Evolutionary conservation across 2,113 vertebrate genomes (phyloP).

Genomic region (Nycticebus coucang): DNA sequence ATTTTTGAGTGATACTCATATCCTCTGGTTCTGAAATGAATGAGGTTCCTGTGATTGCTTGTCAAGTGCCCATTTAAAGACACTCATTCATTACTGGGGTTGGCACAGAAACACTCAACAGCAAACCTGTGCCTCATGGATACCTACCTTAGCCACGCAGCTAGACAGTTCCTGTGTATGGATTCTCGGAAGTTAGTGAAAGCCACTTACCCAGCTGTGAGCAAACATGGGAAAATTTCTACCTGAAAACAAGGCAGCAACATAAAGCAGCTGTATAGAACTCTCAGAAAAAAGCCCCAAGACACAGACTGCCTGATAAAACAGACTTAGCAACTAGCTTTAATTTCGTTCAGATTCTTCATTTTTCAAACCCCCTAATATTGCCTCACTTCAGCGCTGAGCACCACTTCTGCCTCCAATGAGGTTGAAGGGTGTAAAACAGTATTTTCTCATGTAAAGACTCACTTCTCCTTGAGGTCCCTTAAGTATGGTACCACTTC

Average conservation of each 20-base stretch:
- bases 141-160: background rate
- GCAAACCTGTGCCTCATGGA: background rate
- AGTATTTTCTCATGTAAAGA: background rate
- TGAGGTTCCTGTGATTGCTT: slow-evolving; percentile 19
- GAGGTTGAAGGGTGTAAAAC: background rate
- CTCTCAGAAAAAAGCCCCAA: background rate
- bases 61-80: slow-evolving; percentile 45
- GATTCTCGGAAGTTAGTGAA: background rate
- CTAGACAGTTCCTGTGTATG: background rate
- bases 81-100: background rate
- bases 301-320: background rate
- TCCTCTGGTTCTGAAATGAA: slow-evolving; percentile 20
- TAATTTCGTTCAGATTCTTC: background rate
- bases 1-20: slow-evolving; percentile 19
- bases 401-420: background rate
- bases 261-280: background rate
- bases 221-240: background rate
- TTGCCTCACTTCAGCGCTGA: background rate
- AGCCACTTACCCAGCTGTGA: background rate
- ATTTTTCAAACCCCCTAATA: background rate
- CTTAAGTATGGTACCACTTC: background rate
- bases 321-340: background rate
- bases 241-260: background rate
- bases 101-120: slow-evolving; percentile 12
- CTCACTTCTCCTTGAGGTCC: background rate